Percentiles rank a stretch among this genome's conserved stretches.
These are phyloP conservation scores for Labeo catla DNA, from an alignment of 2,113 vertebrate genomes.

Conservation along the genomic window DNA sequence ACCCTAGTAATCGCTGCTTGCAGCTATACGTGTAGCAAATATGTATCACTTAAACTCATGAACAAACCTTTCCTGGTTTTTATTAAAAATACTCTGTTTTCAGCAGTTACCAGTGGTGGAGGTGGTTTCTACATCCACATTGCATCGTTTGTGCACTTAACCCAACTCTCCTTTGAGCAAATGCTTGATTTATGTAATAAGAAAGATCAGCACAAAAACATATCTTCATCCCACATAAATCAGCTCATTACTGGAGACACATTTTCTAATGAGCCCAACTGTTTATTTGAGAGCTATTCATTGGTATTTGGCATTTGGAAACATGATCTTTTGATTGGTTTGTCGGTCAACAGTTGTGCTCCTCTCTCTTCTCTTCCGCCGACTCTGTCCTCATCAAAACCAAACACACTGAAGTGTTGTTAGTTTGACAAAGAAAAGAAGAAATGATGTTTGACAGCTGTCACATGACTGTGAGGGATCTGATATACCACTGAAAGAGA, in stretches of 20 bases:
- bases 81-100: neutral
- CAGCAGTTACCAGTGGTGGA: neutral
- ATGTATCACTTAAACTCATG: neutral
- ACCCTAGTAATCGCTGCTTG: no score
- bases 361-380: neutral
- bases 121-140: neutral
- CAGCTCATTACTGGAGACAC: neutral
- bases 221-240: neutral
- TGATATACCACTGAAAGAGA: neutral
- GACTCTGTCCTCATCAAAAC: neutral
- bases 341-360: neutral
- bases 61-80: neutral
- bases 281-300: neutral
- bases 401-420: conserved; percentile 8
- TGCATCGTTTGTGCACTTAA: neutral
- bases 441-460: conserved; percentile 27
- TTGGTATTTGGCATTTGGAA: neutral
- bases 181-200: neutral
- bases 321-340: neutral
- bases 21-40: no score
- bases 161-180: neutral
- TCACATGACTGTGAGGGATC: conserved; percentile 6
- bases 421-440: neutral
- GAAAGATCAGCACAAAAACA: neutral
- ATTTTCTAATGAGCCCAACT: neutral